A percentile compares a stretch with the other conserved stretches of the same genome.
phyloP scores from a whole-genome alignment of 1,140 invertebrate genomes.

The Bombus pascuorum region DNA sequence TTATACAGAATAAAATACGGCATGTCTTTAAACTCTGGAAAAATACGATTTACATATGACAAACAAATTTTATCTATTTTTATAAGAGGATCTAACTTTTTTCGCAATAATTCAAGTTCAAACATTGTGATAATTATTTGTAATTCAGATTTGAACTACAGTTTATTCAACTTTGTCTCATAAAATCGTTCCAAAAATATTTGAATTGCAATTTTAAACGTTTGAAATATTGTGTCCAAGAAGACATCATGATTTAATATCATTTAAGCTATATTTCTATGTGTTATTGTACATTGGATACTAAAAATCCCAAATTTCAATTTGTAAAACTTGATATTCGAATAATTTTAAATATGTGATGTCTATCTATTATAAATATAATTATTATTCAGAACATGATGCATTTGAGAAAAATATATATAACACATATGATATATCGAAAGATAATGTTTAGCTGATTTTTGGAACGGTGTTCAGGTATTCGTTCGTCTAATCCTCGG shows the following conservation, averaged over 20 bases:
- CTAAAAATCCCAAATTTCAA: background rate
- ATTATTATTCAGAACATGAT: background rate
- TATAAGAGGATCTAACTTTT: conserved; percentile 27
- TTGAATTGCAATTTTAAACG: conserved; percentile 25
- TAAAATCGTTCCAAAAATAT: background rate
- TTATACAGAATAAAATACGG: conserved; percentile 49
- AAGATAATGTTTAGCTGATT: background rate
- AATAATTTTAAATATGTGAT: background rate
- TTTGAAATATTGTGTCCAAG: conserved; percentile 9
- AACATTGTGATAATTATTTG: background rate
- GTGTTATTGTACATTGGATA: no score
- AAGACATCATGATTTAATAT: conserved; percentile 8
- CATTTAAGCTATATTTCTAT: background rate
- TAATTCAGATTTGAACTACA: background rate
- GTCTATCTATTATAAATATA: background rate
- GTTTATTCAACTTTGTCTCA: background rate
- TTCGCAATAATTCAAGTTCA: background rate
- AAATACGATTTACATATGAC: conserved; percentile 55
- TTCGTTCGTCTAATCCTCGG: background rate
- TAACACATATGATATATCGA: background rate
- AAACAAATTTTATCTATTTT: conserved; percentile 32
- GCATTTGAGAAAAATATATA: background rate
- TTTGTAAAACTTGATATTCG: background rate
- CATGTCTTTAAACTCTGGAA: conserved; percentile 46
- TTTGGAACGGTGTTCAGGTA: background rate